Conservation (phyloP, 2,888 invertebrate genomes). For the Callinectes sapidus region DNA sequence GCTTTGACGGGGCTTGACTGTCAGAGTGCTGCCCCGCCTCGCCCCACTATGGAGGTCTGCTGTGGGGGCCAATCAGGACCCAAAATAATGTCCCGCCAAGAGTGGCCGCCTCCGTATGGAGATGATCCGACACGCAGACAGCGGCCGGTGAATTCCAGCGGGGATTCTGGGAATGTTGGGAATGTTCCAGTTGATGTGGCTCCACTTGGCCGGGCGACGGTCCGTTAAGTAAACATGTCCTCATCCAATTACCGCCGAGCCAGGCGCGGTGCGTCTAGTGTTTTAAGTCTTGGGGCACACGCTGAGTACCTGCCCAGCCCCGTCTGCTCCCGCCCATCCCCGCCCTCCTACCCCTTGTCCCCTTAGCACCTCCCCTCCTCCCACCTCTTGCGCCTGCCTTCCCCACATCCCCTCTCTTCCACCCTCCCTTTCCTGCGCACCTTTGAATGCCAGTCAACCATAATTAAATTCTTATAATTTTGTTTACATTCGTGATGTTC, state of each 20-base stretch:
- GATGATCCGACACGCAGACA: conserved; percentile 64
- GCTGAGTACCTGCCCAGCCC: neutral
- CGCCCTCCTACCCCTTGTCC: neutral
- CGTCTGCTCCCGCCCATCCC: neutral
- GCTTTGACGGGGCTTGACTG: neutral
- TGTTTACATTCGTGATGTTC: conserved; percentile 25
- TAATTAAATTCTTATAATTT: conserved; percentile 29
- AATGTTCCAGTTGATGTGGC: conserved; percentile 60
- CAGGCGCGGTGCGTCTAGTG: conserved; percentile 40
- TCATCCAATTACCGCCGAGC: conserved; percentile 54
- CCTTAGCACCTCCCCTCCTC: neutral
- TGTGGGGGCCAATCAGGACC: neutral
- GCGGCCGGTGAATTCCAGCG: conserved; percentile 60
- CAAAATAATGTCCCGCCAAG: conserved; percentile 52
- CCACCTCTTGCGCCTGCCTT: neutral
- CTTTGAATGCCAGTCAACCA: conserved; percentile 33
- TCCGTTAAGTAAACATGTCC: conserved; percentile 64
- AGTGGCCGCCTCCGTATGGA: conserved; percentile 55
- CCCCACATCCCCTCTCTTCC: neutral
- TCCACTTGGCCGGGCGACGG: conserved; percentile 61
- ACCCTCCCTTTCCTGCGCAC: neutral
- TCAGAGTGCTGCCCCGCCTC: neutral
- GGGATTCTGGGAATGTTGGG: conserved; percentile 62
- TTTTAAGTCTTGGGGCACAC: conserved; percentile 39
- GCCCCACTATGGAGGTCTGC: neutral